phyloP scores from a whole-genome alignment of 35 echinoderm and acorn worm genomes.

The Apostichopus parvimensis region DNA sequence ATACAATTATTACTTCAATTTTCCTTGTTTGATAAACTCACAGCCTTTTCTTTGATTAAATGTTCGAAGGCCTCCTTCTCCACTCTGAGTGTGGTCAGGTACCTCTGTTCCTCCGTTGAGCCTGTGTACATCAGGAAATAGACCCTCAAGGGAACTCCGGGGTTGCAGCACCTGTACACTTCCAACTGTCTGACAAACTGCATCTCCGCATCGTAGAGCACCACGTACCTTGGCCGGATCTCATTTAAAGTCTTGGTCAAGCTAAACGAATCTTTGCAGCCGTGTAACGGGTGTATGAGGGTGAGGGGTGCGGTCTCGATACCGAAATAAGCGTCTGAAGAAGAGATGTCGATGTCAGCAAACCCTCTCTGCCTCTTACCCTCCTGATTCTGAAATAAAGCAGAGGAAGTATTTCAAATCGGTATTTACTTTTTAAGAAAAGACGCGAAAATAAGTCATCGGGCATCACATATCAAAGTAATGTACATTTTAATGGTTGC shows the following conservation, averaged over 20 bases:
- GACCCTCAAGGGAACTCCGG: conserved; percentile 77
- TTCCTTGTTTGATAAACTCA: conserved; percentile 43
- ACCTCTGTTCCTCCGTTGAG: conserved; percentile 93
- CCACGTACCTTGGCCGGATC: conserved; percentile 83
- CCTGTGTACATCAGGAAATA: conserved; percentile 93
- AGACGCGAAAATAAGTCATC: too few relatives aligned
- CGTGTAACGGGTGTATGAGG: conserved; percentile 91
- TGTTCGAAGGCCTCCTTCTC: conserved; percentile 96
- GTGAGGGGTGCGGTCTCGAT: conserved; percentile 67
- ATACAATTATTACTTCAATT: too few relatives aligned
- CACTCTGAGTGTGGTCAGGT: conserved; percentile 77
- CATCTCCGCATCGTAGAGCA: conserved; percentile 97
- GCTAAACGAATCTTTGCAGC: conserved; percentile 88
- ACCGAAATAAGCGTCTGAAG: conserved; percentile 79
- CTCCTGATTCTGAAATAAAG: not conserved
- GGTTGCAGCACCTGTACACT: conserved; percentile 77
- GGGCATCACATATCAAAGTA: too few relatives aligned
- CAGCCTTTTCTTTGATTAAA: conserved; percentile 91
- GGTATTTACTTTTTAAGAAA: too few relatives aligned
- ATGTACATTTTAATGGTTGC: too few relatives aligned
- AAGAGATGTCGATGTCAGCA: conserved; percentile 51
- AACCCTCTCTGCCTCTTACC: not conserved
- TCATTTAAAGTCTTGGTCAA: conserved; percentile 83
- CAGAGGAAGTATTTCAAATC: too few relatives aligned
- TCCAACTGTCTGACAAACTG: conserved; percentile 98